Base-by-base conservation (phyloP, 2,113 vertebrate genomes). In the Rutilus rutilus region DNA sequence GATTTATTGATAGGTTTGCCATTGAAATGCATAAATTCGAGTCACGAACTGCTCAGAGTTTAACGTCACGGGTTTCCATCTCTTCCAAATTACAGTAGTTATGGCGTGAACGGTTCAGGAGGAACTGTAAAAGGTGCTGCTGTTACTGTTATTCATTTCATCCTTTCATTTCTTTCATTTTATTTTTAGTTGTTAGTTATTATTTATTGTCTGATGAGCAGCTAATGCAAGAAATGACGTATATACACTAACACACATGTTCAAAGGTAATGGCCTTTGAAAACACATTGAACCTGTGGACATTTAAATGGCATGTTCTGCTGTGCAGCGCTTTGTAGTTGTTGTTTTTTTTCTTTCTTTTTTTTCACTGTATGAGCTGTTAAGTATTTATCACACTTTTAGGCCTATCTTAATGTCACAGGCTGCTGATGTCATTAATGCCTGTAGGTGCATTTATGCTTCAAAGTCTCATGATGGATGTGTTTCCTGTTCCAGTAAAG, bases 381-480 rank as follows among this genome's bases (percentile, higher is more conserved):
- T 78, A 39, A 85, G 78, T 57, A 77, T 78, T 69, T 69, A 47
- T 81, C 60, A 52, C 45, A 69, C 21, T 50, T 42, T 42, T 42
- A 42, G 42, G 42, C 42, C 42, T 67, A 79, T 71, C 60, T 65
- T 39, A 42, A 85, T 69, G 36, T 77, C 36, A 59, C 73, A 65
- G 76, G 14, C 59, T 62, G 62, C 45, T 69, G 62, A 67, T 82
- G 62, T 82, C 2, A 82, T 82, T 52, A 7, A 82, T 50, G 59
- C 78, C 15, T 47, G 57, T 47, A 62, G 57, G 78, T 80, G 78
- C 78, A 42, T 62, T 54, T 77, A 33, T 77, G 74, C 74, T 33
- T 77, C 47, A 54, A 60, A 79, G 36, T 45, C 36, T 9, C 33
- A 25, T 80, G 78, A 25, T 80, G 78, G 78, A 80, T 80, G n/a